Evolutionary conservation across 2,797 vertebrate species (phyloP), one percentile per base, ranked within the genome.

Genomic region (Tokudaia tokunoshimensis): DNA sequence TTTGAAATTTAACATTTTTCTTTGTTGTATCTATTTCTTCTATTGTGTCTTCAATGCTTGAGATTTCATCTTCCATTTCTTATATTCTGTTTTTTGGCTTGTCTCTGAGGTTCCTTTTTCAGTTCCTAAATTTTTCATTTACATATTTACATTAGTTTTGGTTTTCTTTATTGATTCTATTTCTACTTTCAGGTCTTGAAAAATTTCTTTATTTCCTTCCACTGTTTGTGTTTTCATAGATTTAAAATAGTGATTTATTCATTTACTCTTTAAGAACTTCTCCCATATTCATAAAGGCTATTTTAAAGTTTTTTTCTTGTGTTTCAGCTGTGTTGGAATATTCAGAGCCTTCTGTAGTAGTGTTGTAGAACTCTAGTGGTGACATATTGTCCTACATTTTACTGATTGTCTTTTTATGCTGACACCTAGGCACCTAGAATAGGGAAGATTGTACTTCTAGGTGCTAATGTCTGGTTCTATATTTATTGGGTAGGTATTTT

Each of bases 271-370:
- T 65, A 65, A 47, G 41, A 44, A 31, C 4, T 34, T 65, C 59
- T 84, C 47, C 6, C 17, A 84, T 84, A 84, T 84, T 84, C 82
- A 84, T 84, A 84, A 84, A 84, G 41, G 29, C 82, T 47, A 65
- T 84, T 47, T 84, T 47, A 84, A 84, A 47, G 41, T 75, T 17
- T 87, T 44, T 57, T 57, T 93, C 85, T 94, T 37, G 67, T 20
- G 94, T 29, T 94, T 86, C 41, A 65, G 41, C 59, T 84, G 8
- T 65, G 29, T 34, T 65, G 29, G 10, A 84, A 84, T 65, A 65
- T 84, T 84, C 61, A 65, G 82, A 26, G 41, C 59, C 61, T 47
- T 47, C 82, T 84, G 82, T 65, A 41, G 61, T 84, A 47, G 29
- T 41, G 61, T 65, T 65, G 17, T 19, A 65, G 59, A 84, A 19